phyloP scores from a whole-genome alignment of 2,797 vertebrate genomes.

The Dendrocincla fuliginosa region DNA sequence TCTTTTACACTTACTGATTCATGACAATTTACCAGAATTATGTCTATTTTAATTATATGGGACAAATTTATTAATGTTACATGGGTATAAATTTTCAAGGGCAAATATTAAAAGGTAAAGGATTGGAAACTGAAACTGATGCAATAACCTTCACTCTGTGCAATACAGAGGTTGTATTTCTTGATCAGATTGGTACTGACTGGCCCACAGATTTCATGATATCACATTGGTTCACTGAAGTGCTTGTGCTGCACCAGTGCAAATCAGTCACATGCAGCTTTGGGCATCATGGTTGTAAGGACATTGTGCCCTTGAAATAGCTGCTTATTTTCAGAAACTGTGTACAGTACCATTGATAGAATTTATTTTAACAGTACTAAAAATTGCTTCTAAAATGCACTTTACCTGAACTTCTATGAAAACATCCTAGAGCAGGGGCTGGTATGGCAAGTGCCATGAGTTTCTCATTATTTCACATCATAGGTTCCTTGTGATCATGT shows the following conservation, averaged over 20 bases:
- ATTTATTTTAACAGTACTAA: not conserved
- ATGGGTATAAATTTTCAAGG: not conserved
- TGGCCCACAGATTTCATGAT: not conserved
- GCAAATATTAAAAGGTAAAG: not conserved
- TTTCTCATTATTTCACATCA: not conserved
- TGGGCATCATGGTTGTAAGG: not conserved
- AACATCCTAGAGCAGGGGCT: not conserved
- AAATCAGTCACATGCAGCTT: not conserved
- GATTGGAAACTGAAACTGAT: not conserved
- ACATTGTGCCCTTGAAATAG: not conserved
- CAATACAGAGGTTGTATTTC: not conserved
- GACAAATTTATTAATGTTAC: not conserved
- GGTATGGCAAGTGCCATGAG: not conserved
- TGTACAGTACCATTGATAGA: not conserved
- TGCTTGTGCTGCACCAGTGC: not conserved
- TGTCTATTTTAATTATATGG: not conserved
- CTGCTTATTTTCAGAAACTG: not conserved
- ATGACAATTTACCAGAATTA: not conserved
- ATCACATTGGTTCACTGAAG: not conserved
- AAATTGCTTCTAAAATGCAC: not conserved
- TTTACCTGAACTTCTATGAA: not conserved
- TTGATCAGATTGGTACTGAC: not conserved
- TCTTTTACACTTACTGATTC: not conserved
- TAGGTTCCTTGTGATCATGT: not conserved
- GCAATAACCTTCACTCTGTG: not conserved